Evolutionary conservation across 2,113 vertebrate species (phyloP), one percentile per base, ranked within the genome.

Genomic region (Lepidothrix coronata): DNA sequence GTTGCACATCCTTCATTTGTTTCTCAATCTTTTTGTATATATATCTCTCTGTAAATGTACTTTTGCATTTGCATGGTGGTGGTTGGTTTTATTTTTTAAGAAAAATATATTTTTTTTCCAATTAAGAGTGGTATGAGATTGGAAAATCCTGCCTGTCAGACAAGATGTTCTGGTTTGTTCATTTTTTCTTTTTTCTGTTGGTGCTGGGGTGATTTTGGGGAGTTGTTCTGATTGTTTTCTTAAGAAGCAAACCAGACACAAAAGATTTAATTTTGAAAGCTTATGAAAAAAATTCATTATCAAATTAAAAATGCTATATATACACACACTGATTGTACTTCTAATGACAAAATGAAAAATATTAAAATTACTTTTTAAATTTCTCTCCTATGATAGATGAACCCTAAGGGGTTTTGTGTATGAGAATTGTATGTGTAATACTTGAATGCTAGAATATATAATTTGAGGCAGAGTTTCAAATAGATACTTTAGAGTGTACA

Each of bases 371-470:
- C 19, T 85, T 57, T 35, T 55, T 7, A 80, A 44, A 46, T 51
- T 74, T 91, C 5, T 66, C 3, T 49, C 2, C 21, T 70, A 2
- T 49, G 62, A 43, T 17, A 37, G 58, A 67, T 2, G 5, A 4
- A 81, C 30, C 72, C 0, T 25, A n/a, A 18, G 12, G 4, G 3
- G 2, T 0, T 57, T 68, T 83, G 5, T 62, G 17, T 44, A 8
- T 1, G 14, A 46, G 49, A 68, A 46, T 27, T 63, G 3, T 39
- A 16, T 5, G 0, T 27, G 3, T 59, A 67, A 24, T 51, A n/a
- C 25, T 49, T 90, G 21, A 58, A 30, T 66, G 6, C n/a, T 3
- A 31, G 51, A 41, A 58, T 80, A 61, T 31, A 18, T 61, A 31
- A 48, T 77, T 59, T 55, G 20, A 89, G 17, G 8, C 20, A 43